Base-by-base conservation (phyloP, 1,140 invertebrate species). In the Dinothrombium tinctorium region DNA sequence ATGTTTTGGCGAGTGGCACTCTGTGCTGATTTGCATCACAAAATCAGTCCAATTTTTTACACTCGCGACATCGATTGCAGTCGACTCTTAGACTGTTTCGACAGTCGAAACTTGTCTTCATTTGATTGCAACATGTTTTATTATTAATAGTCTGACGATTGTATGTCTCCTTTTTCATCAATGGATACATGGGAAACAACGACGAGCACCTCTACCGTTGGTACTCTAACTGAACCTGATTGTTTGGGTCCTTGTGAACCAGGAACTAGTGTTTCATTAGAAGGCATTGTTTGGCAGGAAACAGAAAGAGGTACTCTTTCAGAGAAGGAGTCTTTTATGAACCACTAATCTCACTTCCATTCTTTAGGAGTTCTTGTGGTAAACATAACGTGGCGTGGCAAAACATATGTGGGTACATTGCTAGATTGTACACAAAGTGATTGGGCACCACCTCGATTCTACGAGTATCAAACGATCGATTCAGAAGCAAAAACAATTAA, bases 271-370 rank as follows among this genome's bases (percentile, higher is more conserved):
- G 87, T 96, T 38, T 86, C 78, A 43, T 66, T 96, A 49, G 87
- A 95, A 62, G 89, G 89, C 48, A 95, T 95, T 59, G 87, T 95
- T 46, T 96, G 90, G 90, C 84, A 94, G 59, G 89, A 96, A 68
- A 94, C 87, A 48, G 84, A 92, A 74, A 86, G 84, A 71, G 84
- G 84, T 83, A n/a, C 12, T 8, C 33, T 44, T 3, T 31, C 2
- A 19, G 22, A 26, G 8, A 33, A n/a, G n/a, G n/a, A n/a, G n/a
- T n/a, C n/a, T n/a, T n/a, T n/a, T n/a, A n/a, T n/a, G n/a, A n/a
- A n/a, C n/a, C n/a, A n/a, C n/a, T n/a, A n/a, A n/a, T n/a, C n/a
- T n/a, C n/a, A n/a, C n/a, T n/a, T n/a, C n/a, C n/a, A n/a, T n/a
- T n/a, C n/a, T n/a, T n/a, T n/a, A 90, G 82, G 84, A 57, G 80